Percentiles rank a stretch among this genome's conserved stretches.
Evolutionary conservation across 2,888 invertebrate genomes (phyloP).

Genomic region (Drosophila algonquin): DNA sequence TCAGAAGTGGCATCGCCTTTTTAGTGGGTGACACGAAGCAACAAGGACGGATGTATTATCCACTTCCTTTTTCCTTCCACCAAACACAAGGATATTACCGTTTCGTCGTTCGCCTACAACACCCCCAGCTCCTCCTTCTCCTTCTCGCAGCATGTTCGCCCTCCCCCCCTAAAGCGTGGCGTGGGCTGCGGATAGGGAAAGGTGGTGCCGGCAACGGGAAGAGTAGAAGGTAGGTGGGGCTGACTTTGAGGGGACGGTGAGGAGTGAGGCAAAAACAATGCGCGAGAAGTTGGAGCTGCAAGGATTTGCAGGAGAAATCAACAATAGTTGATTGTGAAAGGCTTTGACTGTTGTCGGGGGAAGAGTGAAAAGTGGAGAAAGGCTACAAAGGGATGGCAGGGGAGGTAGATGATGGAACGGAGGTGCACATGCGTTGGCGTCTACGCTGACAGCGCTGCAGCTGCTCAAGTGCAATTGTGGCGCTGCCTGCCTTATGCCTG

Average conservation of each 20-base stretch:
- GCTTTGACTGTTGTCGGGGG: constrained; percentile 43
- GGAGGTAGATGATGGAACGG: constrained; percentile 1
- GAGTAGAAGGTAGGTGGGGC: not conserved
- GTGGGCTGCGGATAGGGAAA: not conserved
- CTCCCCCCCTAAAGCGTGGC: constrained; percentile 27
- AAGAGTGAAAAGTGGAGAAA: constrained; percentile 20
- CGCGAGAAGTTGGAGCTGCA: constrained; percentile 43
- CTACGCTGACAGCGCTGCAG: constrained; percentile 40
- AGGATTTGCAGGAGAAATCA: constrained; percentile 62
- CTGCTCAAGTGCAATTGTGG: constrained; percentile 66
- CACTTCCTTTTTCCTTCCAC: constrained; percentile 85
- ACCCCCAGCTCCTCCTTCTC: constrained; percentile 26
- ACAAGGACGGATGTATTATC: constrained; percentile 85
- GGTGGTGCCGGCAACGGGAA: not conserved
- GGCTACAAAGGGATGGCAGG: not conserved
- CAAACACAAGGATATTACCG: constrained; percentile 85
- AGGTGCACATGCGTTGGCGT: constrained; percentile 45
- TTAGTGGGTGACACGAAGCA: constrained; percentile 84
- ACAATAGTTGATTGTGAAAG: constrained; percentile 69
- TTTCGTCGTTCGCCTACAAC: constrained; percentile 82
- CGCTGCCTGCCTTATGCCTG: constrained; percentile 17
- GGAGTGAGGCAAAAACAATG: constrained; percentile 64
- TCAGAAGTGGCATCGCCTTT: constrained; percentile 78
- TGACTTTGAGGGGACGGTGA: constrained; percentile 3
- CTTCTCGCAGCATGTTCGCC: constrained; percentile 14